Evolutionary conservation across 2,797 vertebrate genomes (phyloP).

Genomic region (Balearica regulorum): DNA sequence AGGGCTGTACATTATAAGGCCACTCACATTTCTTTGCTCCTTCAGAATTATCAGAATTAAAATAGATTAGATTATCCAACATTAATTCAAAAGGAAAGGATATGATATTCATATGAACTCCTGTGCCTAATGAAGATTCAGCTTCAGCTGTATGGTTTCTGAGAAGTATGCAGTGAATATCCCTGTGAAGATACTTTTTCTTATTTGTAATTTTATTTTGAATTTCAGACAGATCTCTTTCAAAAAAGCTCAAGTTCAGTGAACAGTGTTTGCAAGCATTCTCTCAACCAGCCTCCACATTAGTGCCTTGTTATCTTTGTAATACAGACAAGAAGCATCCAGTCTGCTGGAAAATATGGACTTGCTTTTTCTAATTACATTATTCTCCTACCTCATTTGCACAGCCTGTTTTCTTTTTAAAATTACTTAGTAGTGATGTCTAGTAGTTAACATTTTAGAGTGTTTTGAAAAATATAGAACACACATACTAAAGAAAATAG

Average conservation of each 20-base stretch:
- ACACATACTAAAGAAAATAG: background rate
- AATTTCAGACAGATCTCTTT: background rate
- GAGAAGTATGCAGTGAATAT: background rate
- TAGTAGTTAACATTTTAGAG: background rate
- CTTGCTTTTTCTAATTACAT: background rate
- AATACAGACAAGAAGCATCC: slow-evolving; percentile 6
- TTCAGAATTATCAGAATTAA: background rate
- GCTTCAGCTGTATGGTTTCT: background rate
- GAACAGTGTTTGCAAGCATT: background rate
- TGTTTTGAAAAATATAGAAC: background rate
- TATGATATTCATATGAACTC: background rate
- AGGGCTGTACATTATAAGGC: background rate
- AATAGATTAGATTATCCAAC: background rate
- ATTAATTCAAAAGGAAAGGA: background rate
- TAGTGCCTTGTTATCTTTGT: slow-evolving; percentile 1
- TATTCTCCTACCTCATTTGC: background rate
- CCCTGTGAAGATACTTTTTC: background rate
- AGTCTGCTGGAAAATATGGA: background rate
- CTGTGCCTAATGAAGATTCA: background rate
- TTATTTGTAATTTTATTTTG: background rate
- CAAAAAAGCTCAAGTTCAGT: background rate
- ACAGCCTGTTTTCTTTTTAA: background rate
- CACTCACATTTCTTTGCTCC: background rate
- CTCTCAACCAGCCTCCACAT: background rate
- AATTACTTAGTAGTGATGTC: background rate